Evolutionary conservation across 2,113 vertebrate genomes (phyloP).

Genomic region (Aramus guarauna): DNA sequence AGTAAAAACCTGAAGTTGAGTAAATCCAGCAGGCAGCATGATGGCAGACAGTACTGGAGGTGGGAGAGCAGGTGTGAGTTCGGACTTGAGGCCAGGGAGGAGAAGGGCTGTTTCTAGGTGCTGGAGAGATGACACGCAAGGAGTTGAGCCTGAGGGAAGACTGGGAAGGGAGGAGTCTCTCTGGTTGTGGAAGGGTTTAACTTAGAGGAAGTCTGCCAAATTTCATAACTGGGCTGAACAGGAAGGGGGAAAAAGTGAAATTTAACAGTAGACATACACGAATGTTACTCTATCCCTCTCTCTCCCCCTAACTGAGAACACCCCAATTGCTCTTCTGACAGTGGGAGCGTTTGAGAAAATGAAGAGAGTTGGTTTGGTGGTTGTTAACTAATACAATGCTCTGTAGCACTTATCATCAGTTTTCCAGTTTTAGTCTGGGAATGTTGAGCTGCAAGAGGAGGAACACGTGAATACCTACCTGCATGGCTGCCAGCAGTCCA

Average conservation of each 20-base stretch:
- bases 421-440: background rate
- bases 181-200: background rate
- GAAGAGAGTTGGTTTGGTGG: background rate
- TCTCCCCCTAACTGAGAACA: background rate
- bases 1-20: background rate
- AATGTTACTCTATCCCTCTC: background rate
- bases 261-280: accelerated
- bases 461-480: background rate
- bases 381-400: background rate
- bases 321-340: background rate
- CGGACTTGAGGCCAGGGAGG: accelerated
- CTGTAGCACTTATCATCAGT: background rate
- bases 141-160: background rate
- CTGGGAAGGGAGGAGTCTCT: background rate
- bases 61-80: background rate
- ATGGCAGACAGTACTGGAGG: background rate
- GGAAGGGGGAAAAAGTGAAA: background rate
- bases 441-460: background rate
- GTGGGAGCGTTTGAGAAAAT: background rate
- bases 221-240: background rate
- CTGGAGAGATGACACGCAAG: background rate
- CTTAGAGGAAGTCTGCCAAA: background rate
- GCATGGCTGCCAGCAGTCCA: background rate
- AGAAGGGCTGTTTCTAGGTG: background rate
- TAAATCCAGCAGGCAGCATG: background rate